Conservation (phyloP, 2,797 vertebrate genomes). For the Astyanax mexicanus region DNA sequence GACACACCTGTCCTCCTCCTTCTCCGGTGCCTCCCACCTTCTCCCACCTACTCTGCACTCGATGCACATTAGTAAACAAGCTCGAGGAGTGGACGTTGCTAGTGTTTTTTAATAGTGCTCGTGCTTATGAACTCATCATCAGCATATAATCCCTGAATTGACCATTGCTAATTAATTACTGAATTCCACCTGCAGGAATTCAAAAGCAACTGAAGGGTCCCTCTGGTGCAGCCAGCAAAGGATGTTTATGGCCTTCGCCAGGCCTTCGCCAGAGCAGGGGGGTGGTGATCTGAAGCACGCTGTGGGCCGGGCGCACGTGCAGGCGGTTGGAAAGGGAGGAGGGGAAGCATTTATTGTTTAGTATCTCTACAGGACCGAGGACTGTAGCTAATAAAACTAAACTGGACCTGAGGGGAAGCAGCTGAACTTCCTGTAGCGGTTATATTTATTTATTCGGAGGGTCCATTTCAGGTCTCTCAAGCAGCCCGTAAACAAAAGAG, state of each 20-base stretch:
- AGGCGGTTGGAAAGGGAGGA: conserved; percentile 33
- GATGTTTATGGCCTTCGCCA: conserved; percentile 44
- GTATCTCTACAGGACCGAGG: conserved; percentile 80
- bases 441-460: conserved; percentile 82
- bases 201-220: not conserved
- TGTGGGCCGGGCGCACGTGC: conserved; percentile 47
- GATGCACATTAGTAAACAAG: conserved; percentile 60
- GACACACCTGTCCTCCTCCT: conserved; percentile 67
- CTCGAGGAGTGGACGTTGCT: conserved; percentile 46
- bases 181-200: conserved; percentile 28
- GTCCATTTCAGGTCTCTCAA: conserved; percentile 78
- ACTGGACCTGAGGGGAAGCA: conserved; percentile 75
- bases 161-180: conserved; percentile 15
- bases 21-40: conserved; percentile 53
- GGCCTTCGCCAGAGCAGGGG: conserved; percentile 29
- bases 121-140: too few relatives aligned
- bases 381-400: conserved; percentile 83
- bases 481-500: conserved; percentile 77
- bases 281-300: conserved; percentile 12
- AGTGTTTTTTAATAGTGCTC: too few relatives aligned
- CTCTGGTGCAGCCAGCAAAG: conserved; percentile 22
- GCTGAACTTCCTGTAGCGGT: conserved; percentile 82
- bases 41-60: conserved; percentile 46
- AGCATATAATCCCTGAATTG: conserved; percentile 10
- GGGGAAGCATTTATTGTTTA: conserved; percentile 67